A percentile compares a stretch with the other conserved stretches of the same genome.
phyloP scores from a whole-genome alignment of 2,888 invertebrate genomes.

The Miltochrista miniata region DNA sequence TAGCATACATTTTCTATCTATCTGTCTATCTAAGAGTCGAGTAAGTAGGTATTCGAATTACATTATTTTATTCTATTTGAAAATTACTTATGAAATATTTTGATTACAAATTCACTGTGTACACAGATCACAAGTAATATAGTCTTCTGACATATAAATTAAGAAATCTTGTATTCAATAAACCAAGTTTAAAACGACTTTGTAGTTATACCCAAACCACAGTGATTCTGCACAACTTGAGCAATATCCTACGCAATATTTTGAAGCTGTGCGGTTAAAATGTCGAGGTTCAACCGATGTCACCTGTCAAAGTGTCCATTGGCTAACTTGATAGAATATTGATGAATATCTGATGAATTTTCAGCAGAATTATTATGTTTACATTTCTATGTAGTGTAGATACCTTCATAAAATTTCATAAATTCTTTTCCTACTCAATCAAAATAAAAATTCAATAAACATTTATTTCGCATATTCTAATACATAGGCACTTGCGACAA shows the following conservation, averaged over 20 bases:
- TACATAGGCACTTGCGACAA: too few relatives aligned
- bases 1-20: too few relatives aligned
- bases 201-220: slow-evolving; percentile 4
- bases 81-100: too few relatives aligned
- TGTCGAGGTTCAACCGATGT: slow-evolving; percentile 12
- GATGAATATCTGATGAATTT: slow-evolving; percentile 14
- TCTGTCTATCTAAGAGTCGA: too few relatives aligned
- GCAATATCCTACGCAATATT: slow-evolving; percentile 11
- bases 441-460: too few relatives aligned
- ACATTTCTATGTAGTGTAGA: too few relatives aligned
- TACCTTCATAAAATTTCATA: too few relatives aligned
- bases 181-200: slow-evolving; percentile 9
- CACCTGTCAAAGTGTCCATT: slow-evolving; percentile 17
- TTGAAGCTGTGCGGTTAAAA: slow-evolving; percentile 6
- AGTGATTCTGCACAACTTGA: slow-evolving; percentile 8
- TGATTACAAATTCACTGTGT: too few relatives aligned
- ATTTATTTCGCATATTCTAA: too few relatives aligned
- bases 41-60: too few relatives aligned
- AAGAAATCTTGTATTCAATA: slow-evolving; percentile 7
- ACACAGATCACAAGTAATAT: neutral
- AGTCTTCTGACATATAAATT: neutral
- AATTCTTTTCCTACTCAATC: too few relatives aligned
- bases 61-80: too few relatives aligned
- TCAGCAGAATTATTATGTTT: neutral
- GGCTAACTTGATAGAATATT: slow-evolving; percentile 12